phyloP scores from a whole-genome alignment of 2,113 vertebrate species.

The Diadophis punctatus region DNA sequence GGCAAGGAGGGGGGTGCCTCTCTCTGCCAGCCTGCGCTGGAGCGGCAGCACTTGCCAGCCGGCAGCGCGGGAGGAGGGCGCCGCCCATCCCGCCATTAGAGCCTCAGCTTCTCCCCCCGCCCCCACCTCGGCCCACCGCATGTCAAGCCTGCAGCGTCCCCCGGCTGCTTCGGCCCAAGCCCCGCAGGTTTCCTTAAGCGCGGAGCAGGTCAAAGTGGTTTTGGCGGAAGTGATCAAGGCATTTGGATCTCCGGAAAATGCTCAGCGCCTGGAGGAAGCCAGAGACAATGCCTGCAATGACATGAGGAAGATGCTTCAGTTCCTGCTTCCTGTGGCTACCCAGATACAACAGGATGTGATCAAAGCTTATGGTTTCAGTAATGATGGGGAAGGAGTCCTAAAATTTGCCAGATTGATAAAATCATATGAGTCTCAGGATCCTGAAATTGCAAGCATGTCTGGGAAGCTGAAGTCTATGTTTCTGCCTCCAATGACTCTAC shows the following conservation, averaged over 20 bases:
- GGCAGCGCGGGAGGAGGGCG: neutral
- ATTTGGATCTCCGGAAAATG: constrained; percentile 87
- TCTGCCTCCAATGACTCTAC: constrained; percentile 86
- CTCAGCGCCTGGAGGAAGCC: constrained; percentile 93
- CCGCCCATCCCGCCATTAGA: no score
- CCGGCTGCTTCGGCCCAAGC: constrained; percentile 75
- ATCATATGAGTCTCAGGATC: constrained; percentile 94
- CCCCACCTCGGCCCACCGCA: neutral
- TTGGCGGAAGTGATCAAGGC: constrained; percentile 94
- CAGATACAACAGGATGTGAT: constrained; percentile 98
- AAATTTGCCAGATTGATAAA: constrained; percentile 94
- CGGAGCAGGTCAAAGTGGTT: constrained; percentile 88
- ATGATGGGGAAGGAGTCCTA: constrained; percentile 94
- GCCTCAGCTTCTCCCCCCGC: no score
- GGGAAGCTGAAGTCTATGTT: constrained; percentile 92
- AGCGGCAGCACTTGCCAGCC: neutral
- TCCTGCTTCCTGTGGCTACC: constrained; percentile 91
- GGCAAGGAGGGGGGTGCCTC: neutral
- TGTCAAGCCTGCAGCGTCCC: neutral
- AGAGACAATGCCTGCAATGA: constrained; percentile 94
- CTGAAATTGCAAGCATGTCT: constrained; percentile 92
- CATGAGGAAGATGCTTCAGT: constrained; percentile 98
- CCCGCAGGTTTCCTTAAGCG: constrained; percentile 70
- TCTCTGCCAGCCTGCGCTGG: neutral
- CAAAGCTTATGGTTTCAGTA: constrained; percentile 96